A percentile compares a stretch with the other conserved stretches of the same genome.
Conservation (phyloP, 2,888 invertebrate genomes). For the Salticus scenicus region DNA sequence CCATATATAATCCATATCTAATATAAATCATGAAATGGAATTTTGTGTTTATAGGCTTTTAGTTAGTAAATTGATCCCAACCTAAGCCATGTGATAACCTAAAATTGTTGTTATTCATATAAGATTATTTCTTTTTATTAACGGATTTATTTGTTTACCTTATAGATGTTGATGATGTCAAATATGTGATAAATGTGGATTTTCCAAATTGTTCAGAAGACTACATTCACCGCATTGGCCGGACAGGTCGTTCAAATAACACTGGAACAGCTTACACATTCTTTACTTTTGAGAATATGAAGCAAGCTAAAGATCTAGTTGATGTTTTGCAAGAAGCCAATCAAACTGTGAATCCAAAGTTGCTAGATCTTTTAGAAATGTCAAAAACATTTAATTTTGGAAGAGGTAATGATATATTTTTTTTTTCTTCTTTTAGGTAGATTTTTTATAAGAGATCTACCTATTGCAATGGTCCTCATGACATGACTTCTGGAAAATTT, state of each 20-base stretch:
- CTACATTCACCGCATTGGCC: slow-evolving; percentile 96
- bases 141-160: slow-evolving; percentile 42
- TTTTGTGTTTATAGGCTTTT: no score
- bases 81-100: no score
- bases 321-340: slow-evolving; percentile 94
- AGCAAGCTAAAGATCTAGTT: slow-evolving; percentile 93
- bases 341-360: slow-evolving; percentile 76
- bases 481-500: no score
- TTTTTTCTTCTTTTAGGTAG: no score
- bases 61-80: no score
- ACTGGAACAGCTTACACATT: slow-evolving; percentile 97
- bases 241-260: slow-evolving; percentile 94
- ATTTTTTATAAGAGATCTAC: no score
- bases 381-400: slow-evolving; percentile 57
- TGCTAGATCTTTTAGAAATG: slow-evolving; percentile 70
- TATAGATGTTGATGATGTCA: slow-evolving; percentile 92
- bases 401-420: slow-evolving; percentile 25
- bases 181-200: slow-evolving; percentile 97
- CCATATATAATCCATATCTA: no score
- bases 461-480: no score
- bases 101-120: no score
- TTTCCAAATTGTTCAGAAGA: slow-evolving; percentile 98
- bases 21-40: no score
- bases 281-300: slow-evolving; percentile 92
- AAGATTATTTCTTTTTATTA: no score